Conservation (phyloP, 2,113 vertebrate genomes). For the Cyphomyrus discorhynchus region DNA sequence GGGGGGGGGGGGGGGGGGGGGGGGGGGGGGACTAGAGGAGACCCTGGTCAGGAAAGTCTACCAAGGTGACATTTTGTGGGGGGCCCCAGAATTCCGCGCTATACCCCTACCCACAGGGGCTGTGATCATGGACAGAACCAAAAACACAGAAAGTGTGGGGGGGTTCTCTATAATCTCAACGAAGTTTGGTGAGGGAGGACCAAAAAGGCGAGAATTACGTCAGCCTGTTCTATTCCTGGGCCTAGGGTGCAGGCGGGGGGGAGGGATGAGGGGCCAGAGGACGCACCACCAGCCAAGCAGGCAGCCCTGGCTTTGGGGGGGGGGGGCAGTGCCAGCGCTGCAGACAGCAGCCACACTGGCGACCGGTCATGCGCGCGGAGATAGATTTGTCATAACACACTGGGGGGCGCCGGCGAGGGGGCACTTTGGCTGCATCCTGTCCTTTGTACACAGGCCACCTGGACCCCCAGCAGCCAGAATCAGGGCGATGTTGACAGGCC, state of each 20-base stretch:
- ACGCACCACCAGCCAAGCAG: no score
- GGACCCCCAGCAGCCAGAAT: background rate
- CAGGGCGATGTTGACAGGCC: background rate
- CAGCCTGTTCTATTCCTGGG: background rate
- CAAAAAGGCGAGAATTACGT: background rate
- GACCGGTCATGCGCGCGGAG: background rate
- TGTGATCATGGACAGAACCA: background rate
- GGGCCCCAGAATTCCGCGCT: background rate
- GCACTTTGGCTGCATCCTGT: background rate
- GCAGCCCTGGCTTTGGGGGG: background rate
- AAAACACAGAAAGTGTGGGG: background rate
- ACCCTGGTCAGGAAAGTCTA: background rate
- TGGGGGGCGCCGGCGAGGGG: background rate
- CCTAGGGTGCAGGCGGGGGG: background rate
- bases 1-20: background rate
- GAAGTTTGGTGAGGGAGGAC: background rate
- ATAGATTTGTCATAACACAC: slow-evolving; percentile 18
- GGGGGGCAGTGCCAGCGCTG: background rate
- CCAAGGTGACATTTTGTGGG: background rate
- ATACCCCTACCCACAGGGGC: background rate
- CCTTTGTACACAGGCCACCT: background rate
- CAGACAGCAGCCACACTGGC: background rate
- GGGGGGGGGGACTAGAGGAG: background rate
- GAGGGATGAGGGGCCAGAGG: slow-evolving; percentile 45
- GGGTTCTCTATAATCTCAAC: background rate